Evolutionary conservation across 23 tunicate genomes (phyloP), one percentile per base, ranked within the genome.

Genomic region (Clavelina lepadiformis): DNA sequence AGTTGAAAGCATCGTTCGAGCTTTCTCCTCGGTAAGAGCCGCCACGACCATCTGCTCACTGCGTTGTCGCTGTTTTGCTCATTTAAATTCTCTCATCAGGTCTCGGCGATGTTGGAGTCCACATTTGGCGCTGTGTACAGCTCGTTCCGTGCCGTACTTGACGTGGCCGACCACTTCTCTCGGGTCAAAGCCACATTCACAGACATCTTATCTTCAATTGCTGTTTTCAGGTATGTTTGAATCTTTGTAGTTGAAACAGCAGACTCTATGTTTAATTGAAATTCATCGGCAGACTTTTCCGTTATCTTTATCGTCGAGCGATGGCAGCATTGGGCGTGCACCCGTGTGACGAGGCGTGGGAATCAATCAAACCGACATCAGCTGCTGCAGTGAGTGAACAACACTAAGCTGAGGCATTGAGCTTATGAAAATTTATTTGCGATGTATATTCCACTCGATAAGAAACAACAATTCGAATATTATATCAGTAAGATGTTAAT

Each of bases 71-170:
- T n/a, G n/a, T n/a, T n/a, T n/a, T n/a, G n/a, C n/a, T n/a, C n/a
- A n/a, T n/a, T n/a, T n/a, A n/a, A n/a, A n/a, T n/a, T n/a, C n/a
- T n/a, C n/a, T n/a, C n/a, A n/a, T 26, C 50, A 78, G 84, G 84
- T 78, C 3, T 86, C 95, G 3, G 77, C 85, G 22, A 86, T 86
- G 95, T 46, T 86, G 51, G 95, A 86, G 51, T 86, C 95, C 15
- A 86, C 95, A 55, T 57, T 86, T 1, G 95, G 95, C 1, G 95
- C 95, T 23, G 95, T 86, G 0, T 86, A 86, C 70, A 86, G 95
- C 51, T 86, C 95, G n/a, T 86, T 86, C 41, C 79, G 95, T 26
- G 95, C 95, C 11, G 95, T 86, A 18, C 60, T 86, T 3, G 95
- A 86, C 49, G 95, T 86, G 0, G 95, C 95, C 19, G 95, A 86